phyloP scores from a whole-genome alignment of 2,888 invertebrate species.

The Pollenia amentaria region DNA sequence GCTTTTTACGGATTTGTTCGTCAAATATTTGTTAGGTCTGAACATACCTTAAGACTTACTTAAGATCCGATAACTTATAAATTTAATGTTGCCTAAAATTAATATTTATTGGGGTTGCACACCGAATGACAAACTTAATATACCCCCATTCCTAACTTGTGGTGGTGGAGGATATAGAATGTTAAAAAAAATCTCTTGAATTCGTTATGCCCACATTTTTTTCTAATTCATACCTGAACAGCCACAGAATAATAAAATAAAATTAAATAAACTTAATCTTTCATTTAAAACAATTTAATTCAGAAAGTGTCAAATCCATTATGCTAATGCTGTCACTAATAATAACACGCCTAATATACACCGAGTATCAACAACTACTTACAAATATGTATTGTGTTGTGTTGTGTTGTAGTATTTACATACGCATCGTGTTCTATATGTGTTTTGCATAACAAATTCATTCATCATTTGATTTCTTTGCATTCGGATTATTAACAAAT shows the following conservation, averaged over 20 bases:
- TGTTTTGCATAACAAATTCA: conserved; percentile 70
- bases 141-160: too few relatives aligned
- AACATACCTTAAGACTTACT: too few relatives aligned
- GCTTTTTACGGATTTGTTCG: too few relatives aligned
- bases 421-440: conserved; percentile 65
- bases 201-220: conserved; percentile 54
- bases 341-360: conserved; percentile 71
- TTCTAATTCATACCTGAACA: conserved; percentile 34
- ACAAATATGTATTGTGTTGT: background rate
- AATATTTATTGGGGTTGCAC: too few relatives aligned
- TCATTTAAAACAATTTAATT: conserved; percentile 68
- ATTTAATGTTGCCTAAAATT: too few relatives aligned
- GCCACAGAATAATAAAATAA: conserved; percentile 35
- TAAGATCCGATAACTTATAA: too few relatives aligned
- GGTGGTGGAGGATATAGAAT: too few relatives aligned
- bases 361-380: conserved; percentile 13
- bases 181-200: conserved; percentile 70
- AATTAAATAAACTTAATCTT: conserved; percentile 46
- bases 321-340: conserved; percentile 74
- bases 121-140: too few relatives aligned
- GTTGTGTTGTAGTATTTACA: conserved; percentile 7
- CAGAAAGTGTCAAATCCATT: conserved; percentile 73
- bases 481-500: conserved; percentile 41
- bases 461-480: conserved; percentile 12
- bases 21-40: too few relatives aligned